phyloP scores from a whole-genome alignment of 2,888 invertebrate genomes.

The Lasiommata megera region DNA sequence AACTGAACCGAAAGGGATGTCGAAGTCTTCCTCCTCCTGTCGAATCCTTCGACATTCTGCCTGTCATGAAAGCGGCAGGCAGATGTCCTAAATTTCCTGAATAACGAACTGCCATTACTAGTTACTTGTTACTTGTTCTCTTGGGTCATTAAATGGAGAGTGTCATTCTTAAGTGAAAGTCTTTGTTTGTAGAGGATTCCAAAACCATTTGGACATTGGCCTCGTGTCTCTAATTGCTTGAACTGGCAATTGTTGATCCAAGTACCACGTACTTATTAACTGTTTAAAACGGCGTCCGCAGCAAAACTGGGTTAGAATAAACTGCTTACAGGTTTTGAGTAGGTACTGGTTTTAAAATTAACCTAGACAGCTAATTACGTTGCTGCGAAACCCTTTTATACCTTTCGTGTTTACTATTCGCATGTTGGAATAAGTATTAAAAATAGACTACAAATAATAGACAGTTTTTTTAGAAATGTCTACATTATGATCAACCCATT shows the following conservation, averaged over 20 bases:
- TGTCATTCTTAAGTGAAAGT: slow-evolving; percentile 26
- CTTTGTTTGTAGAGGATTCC: slow-evolving; percentile 12
- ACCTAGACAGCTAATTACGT: too few species aligned
- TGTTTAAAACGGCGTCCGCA: neutral
- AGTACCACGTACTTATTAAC: neutral
- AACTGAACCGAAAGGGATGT: too few species aligned
- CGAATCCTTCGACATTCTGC: too few species aligned
- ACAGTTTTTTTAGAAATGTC: too few species aligned
- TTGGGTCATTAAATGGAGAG: slow-evolving; percentile 18
- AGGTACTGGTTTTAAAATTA: neutral
- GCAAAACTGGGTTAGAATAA: neutral
- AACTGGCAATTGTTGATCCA: slow-evolving; percentile 4
- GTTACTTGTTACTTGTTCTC: slow-evolving; percentile 17
- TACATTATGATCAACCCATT: too few species aligned
- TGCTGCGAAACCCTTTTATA: too few species aligned
- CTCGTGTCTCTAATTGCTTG: slow-evolving; percentile 17
- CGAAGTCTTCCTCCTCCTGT: too few species aligned
- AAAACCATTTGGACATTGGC: slow-evolving; percentile 21
- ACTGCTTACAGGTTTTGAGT: neutral
- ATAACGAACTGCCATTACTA: slow-evolving; percentile 16
- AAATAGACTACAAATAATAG: too few species aligned
- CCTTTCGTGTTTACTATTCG: too few species aligned
- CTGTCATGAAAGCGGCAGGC: too few species aligned
- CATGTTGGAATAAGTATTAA: too few species aligned
- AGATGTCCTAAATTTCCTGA: too few species aligned